These are phyloP conservation scores for Lithobates pipiens DNA, from an alignment of 2,797 vertebrate genomes.

Conservation along the genomic window DNA sequence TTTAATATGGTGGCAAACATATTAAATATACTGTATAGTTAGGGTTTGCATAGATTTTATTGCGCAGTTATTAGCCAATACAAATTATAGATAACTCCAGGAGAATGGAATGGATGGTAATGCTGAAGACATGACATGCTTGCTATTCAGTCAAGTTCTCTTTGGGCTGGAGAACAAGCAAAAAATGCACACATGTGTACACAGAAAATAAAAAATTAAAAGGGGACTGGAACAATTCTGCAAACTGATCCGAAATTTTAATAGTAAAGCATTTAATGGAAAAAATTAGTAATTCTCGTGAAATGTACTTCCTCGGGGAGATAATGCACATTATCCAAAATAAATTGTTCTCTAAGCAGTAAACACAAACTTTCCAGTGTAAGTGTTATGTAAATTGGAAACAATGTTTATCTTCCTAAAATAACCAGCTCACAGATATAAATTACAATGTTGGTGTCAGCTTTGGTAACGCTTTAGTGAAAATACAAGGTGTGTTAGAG, in stretches of 20 bases:
- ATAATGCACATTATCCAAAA: constrained; percentile 47
- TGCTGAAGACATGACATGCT: neutral
- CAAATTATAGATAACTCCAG: neutral
- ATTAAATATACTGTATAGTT: too few species aligned
- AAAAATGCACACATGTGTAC: neutral
- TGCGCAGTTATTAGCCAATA: too few species aligned
- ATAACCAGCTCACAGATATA: constrained; percentile 30
- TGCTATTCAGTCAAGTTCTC: neutral
- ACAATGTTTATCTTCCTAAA: neutral
- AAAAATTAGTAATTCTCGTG: constrained; percentile 52
- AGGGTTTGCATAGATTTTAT: too few species aligned
- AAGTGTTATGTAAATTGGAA: constrained; percentile 53
- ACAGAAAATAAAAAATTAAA: neutral
- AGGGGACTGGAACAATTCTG: neutral
- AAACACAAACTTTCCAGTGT: constrained; percentile 56
- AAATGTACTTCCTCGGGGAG: constrained; percentile 58
- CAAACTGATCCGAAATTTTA: constrained; percentile 11
- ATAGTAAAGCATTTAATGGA: constrained; percentile 48
- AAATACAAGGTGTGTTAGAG: constrained; percentile 42
- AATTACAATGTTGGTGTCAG: constrained; percentile 42
- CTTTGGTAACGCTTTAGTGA: constrained; percentile 52
- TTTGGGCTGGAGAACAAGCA: neutral
- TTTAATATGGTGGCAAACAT: too few species aligned
- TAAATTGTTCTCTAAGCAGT: constrained; percentile 57
- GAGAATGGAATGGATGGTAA: neutral